Base-by-base conservation (phyloP, 2,113 vertebrate genomes). In the Muntiacus reevesi region DNA sequence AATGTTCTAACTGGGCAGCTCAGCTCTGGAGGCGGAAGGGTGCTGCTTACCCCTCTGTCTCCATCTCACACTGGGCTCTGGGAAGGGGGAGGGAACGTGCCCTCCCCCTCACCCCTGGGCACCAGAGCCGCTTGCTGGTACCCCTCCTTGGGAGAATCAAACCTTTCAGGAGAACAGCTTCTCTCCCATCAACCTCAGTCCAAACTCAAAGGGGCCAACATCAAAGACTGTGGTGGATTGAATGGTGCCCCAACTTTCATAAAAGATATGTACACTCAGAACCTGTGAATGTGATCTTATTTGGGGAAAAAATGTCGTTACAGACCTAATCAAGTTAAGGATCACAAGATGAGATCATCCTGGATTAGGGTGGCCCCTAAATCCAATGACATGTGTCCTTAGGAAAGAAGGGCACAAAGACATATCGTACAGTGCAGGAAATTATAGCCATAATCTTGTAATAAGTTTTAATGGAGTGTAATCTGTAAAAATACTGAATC, bases 141-240 rank as follows among this genome's bases (percentile, higher is more conserved):
- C 45, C 47, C 57, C 33, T 71, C 17, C 17, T 79, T 64, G 33
- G 25, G 30, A 92, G 30, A 94, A 94, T 43, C 27, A 43, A 89
- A 83, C 78, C 52, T 57, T 87, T 92, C 40, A 79, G 71, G 43
- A 92, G 52, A 87, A 19, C 19, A 23, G 54, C 21, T 55, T 52
- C 47, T 86, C 50, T 83, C 55, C 62, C 10, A 1, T 50, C 55
- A 76, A 54, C 36, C 36, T 25, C 89, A n/a, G 43, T 30, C 13
- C 76, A 45, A 50, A 30, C 43, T 93, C 74, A 97, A 94, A 78
- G 76, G n/a, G 84, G 23, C 60, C 81, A 93, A 55, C 40, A n/a
- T 87, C 57, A 87, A 96, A 76, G 23, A 64, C 30, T 52, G 7
- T 19, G 89, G 28, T 52, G 11, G 6, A 62, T 59, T 82, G 57